phyloP scores from a whole-genome alignment of 2,797 vertebrate species.

The Pangasius sanitwongsei region DNA sequence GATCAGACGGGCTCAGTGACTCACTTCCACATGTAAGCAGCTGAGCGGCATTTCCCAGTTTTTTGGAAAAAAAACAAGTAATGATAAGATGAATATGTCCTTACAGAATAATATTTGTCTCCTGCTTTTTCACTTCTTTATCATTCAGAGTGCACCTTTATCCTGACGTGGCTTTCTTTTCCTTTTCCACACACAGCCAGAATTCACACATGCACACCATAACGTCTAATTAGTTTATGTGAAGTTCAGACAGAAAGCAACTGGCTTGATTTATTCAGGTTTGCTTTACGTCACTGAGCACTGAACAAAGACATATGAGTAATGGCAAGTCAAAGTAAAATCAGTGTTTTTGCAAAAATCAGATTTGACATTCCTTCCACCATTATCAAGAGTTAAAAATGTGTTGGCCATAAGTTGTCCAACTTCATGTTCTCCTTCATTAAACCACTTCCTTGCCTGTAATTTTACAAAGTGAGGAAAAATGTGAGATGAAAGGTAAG shows the following conservation, averaged over 20 bases:
- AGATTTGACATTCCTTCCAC: not conserved
- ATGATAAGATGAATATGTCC: conserved; percentile 59
- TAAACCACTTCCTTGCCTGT: conserved; percentile 28
- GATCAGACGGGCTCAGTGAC: conserved; percentile 43
- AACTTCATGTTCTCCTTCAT: not conserved
- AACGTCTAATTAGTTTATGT: not conserved
- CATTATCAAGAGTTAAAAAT: not conserved
- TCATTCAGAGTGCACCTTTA: conserved; percentile 67
- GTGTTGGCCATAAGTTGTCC: not conserved
- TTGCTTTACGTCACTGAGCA: not conserved
- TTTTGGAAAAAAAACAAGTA: conserved; percentile 57
- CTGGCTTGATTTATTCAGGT: not conserved
- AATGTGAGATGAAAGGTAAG: conserved; percentile 32
- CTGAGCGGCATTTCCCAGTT: conserved; percentile 48
- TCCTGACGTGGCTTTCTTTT: conserved; percentile 61
- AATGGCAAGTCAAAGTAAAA: not conserved
- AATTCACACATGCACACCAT: not conserved
- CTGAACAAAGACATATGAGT: not conserved
- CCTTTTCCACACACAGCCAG: conserved; percentile 23
- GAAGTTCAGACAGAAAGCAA: not conserved
- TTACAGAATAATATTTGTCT: conserved; percentile 69
- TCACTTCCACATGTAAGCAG: conserved; percentile 61
- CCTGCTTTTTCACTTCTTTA: conserved; percentile 53
- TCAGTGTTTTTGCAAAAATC: not conserved
- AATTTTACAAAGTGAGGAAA: not conserved